phyloP scores from a whole-genome alignment of 2,797 vertebrate species.

The Phataginus tetradactyla region DNA sequence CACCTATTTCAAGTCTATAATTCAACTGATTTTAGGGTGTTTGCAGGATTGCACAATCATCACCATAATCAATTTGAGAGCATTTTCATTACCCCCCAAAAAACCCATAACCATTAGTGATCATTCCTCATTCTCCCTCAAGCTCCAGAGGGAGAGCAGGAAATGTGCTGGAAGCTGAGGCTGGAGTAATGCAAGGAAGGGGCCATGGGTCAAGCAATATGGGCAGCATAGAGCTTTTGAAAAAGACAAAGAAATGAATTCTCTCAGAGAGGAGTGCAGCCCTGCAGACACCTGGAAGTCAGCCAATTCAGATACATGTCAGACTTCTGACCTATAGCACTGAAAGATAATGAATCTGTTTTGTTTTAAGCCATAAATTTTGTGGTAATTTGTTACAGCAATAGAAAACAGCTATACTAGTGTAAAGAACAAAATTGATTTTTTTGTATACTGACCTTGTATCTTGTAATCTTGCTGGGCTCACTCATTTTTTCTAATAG shows the following conservation, averaged over 20 bases:
- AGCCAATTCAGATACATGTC: not conserved
- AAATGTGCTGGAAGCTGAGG: not conserved
- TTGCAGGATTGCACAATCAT: not conserved
- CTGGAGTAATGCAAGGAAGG: no score
- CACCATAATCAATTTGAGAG: not conserved
- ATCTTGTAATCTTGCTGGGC: not conserved
- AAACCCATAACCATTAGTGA: not conserved
- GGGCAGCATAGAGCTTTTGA: accelerated
- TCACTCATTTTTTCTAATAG: not conserved
- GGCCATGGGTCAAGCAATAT: accelerated
- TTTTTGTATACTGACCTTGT: not conserved
- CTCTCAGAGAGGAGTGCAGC: not conserved
- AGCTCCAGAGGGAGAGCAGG: not conserved
- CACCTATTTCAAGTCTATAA: not conserved
- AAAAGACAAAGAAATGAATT: not conserved
- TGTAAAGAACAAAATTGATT: not conserved
- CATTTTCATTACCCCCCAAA: not conserved
- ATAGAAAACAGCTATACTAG: not conserved
- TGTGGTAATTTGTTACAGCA: not conserved
- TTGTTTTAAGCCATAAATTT: not conserved
- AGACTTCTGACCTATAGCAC: not conserved
- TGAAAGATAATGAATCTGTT: not conserved
- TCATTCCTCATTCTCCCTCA: not conserved
- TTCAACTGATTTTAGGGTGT: not conserved
- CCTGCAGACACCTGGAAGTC: not conserved